Evolutionary conservation across 2,113 vertebrate genomes (phyloP).

Genomic region (Perca flavescens): DNA sequence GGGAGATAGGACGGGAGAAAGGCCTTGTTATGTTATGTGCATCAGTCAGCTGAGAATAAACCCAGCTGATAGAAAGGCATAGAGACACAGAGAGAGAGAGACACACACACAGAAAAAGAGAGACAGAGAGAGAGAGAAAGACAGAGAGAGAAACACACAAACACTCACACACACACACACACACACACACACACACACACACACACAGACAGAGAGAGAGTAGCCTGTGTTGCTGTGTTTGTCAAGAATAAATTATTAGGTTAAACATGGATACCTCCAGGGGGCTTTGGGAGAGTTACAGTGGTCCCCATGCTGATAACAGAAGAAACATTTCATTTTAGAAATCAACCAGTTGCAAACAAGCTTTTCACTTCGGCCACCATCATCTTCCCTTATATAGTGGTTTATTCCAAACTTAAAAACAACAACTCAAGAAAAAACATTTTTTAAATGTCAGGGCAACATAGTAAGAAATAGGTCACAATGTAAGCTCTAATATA

Average conservation of each 20-base stretch:
- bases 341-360: background rate
- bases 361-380: background rate
- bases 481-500: background rate
- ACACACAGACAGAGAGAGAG: too few species aligned
- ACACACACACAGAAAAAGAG: background rate
- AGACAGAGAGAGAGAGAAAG: background rate
- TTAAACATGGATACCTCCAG: background rate
- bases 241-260: slow-evolving; percentile 30
- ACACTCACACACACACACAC: too few species aligned
- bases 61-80: slow-evolving; percentile 36
- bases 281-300: background rate
- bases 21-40: slow-evolving; percentile 49
- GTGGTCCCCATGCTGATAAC: too few species aligned
- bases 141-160: too few species aligned
- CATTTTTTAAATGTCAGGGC: background rate
- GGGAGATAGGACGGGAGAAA: background rate
- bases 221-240: background rate
- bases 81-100: background rate
- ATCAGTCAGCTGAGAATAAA: slow-evolving; percentile 60
- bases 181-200: too few species aligned
- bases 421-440: background rate
- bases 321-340: background rate
- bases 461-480: background rate
- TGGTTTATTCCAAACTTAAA: background rate
- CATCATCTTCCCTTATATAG: background rate